Evolutionary conservation across 1,140 invertebrate species (phyloP).

Genomic region (Drosophila arizonae): DNA sequence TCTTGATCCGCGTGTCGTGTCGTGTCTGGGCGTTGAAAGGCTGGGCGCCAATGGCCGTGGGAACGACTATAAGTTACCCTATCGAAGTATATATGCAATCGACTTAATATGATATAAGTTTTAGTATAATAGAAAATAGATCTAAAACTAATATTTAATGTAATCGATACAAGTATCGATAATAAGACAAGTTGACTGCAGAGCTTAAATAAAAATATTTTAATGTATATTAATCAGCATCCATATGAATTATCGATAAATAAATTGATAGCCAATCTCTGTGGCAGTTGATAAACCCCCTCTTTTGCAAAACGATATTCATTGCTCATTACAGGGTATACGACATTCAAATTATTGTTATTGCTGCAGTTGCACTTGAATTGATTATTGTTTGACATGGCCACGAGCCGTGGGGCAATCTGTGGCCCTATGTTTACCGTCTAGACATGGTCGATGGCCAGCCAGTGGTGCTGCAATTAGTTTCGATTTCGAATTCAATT

Average conservation of each 20-base stretch:
- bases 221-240: no score
- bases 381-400: constrained; percentile 52
- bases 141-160: no score
- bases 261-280: no score
- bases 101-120: no score
- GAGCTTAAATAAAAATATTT: no score
- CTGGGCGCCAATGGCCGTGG: constrained; percentile 7
- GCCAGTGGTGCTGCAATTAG: constrained; percentile 27
- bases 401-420: constrained; percentile 44
- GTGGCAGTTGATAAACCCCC: no score
- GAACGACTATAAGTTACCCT: background rate
- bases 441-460: constrained; percentile 25
- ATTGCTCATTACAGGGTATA: constrained; percentile 3
- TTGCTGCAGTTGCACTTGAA: constrained; percentile 36
- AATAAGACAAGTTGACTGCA: no score
- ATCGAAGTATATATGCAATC: no score
- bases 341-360: constrained; percentile 30
- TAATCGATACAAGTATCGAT: no score
- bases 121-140: no score
- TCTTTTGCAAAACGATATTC: no score
- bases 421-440: constrained; percentile 27
- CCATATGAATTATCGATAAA: no score
- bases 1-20: constrained; percentile 36
- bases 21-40: constrained; percentile 40
- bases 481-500: constrained; percentile 4